Percentiles rank a stretch among this genome's conserved stretches.
Conservation (phyloP, 2,888 invertebrate genomes). For the Aphidoletes aphidimyza region DNA sequence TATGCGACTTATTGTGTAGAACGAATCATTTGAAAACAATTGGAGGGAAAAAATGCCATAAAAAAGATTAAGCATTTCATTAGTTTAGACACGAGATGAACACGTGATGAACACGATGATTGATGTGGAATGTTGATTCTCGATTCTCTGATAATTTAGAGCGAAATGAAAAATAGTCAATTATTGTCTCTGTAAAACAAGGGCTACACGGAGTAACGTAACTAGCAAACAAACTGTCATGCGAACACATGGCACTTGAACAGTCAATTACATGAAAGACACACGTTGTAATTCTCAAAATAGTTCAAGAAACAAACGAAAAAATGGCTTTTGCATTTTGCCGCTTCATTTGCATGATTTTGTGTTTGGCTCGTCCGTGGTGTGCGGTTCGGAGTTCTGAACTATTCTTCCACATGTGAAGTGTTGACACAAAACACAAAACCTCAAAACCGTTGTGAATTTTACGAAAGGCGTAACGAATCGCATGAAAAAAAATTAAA, state of each 20-base stretch:
- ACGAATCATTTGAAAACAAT: no score
- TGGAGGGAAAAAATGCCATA: no score
- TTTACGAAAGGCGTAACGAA: conserved; percentile 7
- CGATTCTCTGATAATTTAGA: neutral
- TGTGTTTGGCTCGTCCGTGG: neutral
- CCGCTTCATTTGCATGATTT: conserved; percentile 43
- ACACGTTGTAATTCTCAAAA: no score
- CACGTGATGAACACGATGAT: neutral
- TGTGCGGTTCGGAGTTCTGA: neutral
- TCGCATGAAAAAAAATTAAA: neutral
- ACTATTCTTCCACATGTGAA: neutral
- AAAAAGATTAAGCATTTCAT: no score
- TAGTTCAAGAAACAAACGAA: neutral
- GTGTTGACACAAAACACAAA: neutral
- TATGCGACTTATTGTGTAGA: no score
- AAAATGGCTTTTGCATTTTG: neutral
- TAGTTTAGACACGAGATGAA: no score
- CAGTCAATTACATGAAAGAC: no score
- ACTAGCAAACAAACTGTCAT: no score
- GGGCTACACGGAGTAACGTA: neutral
- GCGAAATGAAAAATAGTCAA: neutral
- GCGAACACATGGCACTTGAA: no score
- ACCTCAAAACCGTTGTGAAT: neutral
- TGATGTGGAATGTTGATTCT: neutral
- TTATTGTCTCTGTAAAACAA: neutral